Evolutionary conservation across 2,888 invertebrate genomes (phyloP).

Genomic region (Clitarchus hookeri): DNA sequence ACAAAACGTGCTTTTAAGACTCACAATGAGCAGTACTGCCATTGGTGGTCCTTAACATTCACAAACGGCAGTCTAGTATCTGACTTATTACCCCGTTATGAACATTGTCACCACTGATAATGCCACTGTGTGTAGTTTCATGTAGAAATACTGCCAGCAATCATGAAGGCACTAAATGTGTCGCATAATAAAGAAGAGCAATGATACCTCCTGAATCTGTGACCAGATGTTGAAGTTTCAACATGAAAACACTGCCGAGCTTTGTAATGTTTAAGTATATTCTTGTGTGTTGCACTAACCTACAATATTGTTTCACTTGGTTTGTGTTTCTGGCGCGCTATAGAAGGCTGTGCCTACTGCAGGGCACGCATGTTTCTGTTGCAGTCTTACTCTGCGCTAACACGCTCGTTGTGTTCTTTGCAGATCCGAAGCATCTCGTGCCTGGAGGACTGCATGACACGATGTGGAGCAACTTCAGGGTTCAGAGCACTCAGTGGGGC

Average conservation of each 20-base stretch:
- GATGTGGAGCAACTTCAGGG: not conserved
- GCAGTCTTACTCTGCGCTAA: not conserved
- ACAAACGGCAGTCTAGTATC: no score
- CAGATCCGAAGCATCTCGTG: not conserved
- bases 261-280: not conserved
- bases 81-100: no score
- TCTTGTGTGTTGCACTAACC: not conserved
- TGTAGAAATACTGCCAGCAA: not conserved
- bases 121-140: not conserved
- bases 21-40: no score
- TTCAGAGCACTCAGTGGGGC: not conserved
- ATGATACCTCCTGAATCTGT: no score
- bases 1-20: no score
- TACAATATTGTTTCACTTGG: not conserved
- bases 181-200: not conserved
- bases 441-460: not conserved
- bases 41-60: no score
- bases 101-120: not conserved
- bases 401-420: not conserved
- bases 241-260: no score
- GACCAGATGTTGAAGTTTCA: no score
- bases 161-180: not conserved
- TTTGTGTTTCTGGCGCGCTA: not conserved
- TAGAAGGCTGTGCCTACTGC: no score
- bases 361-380: not conserved